Conservation (phyloP, 2,797 vertebrate species). For the Pangasius larnaudii region DNA sequence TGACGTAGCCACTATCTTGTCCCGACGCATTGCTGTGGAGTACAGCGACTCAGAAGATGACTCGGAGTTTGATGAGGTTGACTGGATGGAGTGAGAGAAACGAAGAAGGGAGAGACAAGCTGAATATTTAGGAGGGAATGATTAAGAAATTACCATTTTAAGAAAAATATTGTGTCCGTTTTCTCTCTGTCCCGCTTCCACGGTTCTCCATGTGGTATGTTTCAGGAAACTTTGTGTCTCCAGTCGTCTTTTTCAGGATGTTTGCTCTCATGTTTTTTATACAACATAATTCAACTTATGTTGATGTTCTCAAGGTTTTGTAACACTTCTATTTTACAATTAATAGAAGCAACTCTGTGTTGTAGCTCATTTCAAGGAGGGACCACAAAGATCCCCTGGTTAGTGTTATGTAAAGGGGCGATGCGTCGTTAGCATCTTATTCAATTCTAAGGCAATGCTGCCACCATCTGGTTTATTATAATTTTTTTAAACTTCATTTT, state of each 20-base stretch:
- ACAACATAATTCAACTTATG: constrained; percentile 8
- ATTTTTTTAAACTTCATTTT: constrained; percentile 55
- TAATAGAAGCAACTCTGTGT: constrained; percentile 59
- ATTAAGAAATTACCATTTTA: constrained; percentile 8
- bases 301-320: constrained; percentile 41
- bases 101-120: constrained; percentile 24
- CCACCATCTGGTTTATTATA: constrained; percentile 66
- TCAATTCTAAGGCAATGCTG: constrained; percentile 63
- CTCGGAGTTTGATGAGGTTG: constrained; percentile 96
- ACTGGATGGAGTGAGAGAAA: constrained; percentile 89
- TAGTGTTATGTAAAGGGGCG: constrained; percentile 61
- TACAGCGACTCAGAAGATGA: constrained; percentile 98
- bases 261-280: constrained; percentile 52
- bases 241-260: constrained; percentile 53
- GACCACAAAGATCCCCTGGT: constrained; percentile 51
- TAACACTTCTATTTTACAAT: constrained; percentile 66
- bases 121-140: not conserved
- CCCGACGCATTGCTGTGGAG: constrained; percentile 94
- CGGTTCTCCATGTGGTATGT: constrained; percentile 59
- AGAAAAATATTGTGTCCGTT: not conserved
- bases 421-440: constrained; percentile 59
- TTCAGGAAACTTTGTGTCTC: constrained; percentile 52
- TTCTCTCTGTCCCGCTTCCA: constrained; percentile 36
- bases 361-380: constrained; percentile 44
- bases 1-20: constrained; percentile 96